These are phyloP conservation scores for Zaprionus ghesquierei DNA, from an alignment of 1,140 invertebrate species.

Conservation along the genomic window DNA sequence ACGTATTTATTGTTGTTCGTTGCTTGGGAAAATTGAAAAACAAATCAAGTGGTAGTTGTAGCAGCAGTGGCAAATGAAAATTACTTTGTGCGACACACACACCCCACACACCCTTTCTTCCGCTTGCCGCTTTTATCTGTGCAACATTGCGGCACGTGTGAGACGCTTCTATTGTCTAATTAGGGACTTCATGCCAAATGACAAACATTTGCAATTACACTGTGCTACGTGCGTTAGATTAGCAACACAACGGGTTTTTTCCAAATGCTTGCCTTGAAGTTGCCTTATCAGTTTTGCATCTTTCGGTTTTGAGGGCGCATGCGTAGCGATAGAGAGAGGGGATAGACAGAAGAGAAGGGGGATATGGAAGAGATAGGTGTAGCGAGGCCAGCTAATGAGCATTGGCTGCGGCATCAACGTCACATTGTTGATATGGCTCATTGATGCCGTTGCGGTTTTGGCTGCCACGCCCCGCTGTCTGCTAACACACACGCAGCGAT, in stretches of 20 bases:
- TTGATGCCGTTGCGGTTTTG: conserved; percentile 42
- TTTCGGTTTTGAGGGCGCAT: conserved; percentile 51
- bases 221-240: conserved; percentile 47
- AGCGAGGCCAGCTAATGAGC: conserved; percentile 34
- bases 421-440: conserved; percentile 47
- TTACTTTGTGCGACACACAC: background rate
- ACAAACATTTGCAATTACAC: conserved; percentile 76
- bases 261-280: conserved; percentile 6
- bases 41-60: background rate
- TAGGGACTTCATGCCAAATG: conserved; percentile 55
- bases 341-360: background rate
- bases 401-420: conserved; percentile 17
- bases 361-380: background rate
- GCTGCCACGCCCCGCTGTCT: conserved; percentile 23
- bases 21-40: background rate
- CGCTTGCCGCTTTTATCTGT: too few species aligned
- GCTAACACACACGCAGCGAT: background rate
- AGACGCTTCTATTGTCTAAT: conserved; percentile 62
- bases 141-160: conserved; percentile 25
- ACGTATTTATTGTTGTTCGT: background rate
- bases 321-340: conserved; percentile 18
- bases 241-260: conserved; percentile 11
- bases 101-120: background rate
- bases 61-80: background rate
- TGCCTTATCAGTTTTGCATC: conserved; percentile 47